Base-by-base conservation (phyloP, 2,888 invertebrate genomes). In the Pasiphila rectangulata region DNA sequence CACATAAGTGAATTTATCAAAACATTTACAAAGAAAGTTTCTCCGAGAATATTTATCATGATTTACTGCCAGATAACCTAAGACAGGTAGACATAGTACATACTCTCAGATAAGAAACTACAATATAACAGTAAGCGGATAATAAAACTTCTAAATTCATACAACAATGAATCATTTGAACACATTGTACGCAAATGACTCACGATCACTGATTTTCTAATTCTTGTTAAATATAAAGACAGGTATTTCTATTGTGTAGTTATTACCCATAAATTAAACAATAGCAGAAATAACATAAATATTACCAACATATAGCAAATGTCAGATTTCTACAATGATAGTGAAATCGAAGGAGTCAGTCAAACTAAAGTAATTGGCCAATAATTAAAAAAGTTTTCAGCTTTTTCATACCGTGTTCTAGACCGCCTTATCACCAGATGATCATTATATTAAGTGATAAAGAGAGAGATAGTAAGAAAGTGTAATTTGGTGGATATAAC, bases 131-230 rank as follows among this genome's bases (percentile, higher is more conserved):
- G 43, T 36, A 45, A 40, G 42, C 27, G 19, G 42, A 49, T 49
- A 43, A 46, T 46, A 51, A 45, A 44, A 49, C 46, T 24, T 41
- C 43, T 51, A 41, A 45, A 44, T 44, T 50, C 42, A 43, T 42
- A 35, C 34, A 45, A 54, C 45, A 39, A 51, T 45, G 46, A 50
- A 46, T 45, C 37, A 44, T 45, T 44, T 38, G 9, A 41, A 20
- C 9, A 54, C 45, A 51, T 43, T 48, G 46, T 47, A 34, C 24
- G 41, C 43, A 30, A 43, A 46, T 49, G 54, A 54, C 43, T 54
- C 54, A 51, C 47, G 20, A 36, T 49, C 29, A 25, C 20, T n/a
- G 5, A 9, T 9, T 32, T 32, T 16, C 32, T 25, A 17, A 41
- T 45, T 43, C 46, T 41, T 19, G 30, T 40, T 41, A 43, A 39